Base-by-base conservation (phyloP, 2,113 vertebrate genomes). In the Vidua chalybeata region DNA sequence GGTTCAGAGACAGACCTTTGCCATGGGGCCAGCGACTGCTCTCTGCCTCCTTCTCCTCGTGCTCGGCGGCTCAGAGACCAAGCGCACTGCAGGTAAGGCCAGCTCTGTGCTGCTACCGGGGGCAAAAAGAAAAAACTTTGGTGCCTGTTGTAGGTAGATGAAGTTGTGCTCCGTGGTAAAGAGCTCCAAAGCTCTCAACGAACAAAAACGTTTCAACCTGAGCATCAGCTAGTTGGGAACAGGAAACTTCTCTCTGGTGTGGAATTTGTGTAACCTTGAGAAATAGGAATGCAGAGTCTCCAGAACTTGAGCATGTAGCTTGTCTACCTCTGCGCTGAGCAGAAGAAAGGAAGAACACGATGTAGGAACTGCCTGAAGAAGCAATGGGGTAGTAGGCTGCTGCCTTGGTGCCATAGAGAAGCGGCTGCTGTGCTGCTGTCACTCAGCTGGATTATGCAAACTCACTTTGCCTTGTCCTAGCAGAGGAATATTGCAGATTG, bases 11-110 rank as follows among this genome's bases (percentile, higher is more conserved):
- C 84, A 72, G 84, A 84, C 95, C 94, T 98, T 56, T 93, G 90
- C 94, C 94, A 99, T 99, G 98, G 98, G 98, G 97, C 96, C 98
- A 45, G 66, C 95, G 37, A 93, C 97, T 84, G 97, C 75, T 39
- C 93, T 99, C 72, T 84, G 98, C 81, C 90, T 99, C 79, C 48
- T 94, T 13, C 75, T 96, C 28, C 31, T 92, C 51, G 93, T 98
- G 97, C 84, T 98, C 72, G 98, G 97, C 55, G 89, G 76, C 66
- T 97, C 97, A 48, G 97, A 98, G 30, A 93, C 98, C 72, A 98
- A 97, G 62, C 97, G 97, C 66, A 55, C 99, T 27, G 98, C 99
- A 99, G 99, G 99, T 99, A 98, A 99, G 98, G 30, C 11, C 11
- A 3, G 24, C 43, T 14, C 58, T 8, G 19, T 4, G 31, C 73